Evolutionary conservation across 1,140 invertebrate genomes (phyloP).

Genomic region (Riptortus pedestris): DNA sequence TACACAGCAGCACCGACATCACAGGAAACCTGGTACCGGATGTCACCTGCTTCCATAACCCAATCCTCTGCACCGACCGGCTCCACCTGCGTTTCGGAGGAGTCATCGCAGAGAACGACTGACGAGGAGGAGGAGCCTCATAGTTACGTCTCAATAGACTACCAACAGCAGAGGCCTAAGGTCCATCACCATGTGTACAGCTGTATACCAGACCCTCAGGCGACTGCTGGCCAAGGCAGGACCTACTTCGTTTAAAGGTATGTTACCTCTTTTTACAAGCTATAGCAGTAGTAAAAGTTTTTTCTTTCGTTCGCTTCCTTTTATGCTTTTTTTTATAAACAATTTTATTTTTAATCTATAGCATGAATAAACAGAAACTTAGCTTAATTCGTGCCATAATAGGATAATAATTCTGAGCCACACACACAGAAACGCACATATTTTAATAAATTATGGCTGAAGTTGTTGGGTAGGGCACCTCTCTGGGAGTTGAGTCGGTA

Average conservation of each 20-base stretch:
- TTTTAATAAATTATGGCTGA: background rate
- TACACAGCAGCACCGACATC: slow-evolving; percentile 48
- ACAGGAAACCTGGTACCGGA: slow-evolving; percentile 42
- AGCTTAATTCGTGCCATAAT: background rate
- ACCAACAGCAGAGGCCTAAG: slow-evolving; percentile 35
- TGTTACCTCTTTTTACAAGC: background rate
- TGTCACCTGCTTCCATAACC: slow-evolving; percentile 33
- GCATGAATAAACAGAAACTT: background rate
- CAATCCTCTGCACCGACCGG: slow-evolving; percentile 45
- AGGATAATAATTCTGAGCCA: no score
- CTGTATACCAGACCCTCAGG: slow-evolving; percentile 43
- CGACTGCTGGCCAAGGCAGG: slow-evolving; percentile 34
- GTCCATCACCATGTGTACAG: slow-evolving; percentile 44
- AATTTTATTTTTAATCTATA: no score
- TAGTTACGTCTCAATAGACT: slow-evolving; percentile 36
- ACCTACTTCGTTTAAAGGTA: slow-evolving; percentile 34
- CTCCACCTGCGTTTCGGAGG: slow-evolving; percentile 52
- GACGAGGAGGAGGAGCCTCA: slow-evolving; percentile 47
- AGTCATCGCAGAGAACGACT: slow-evolving; percentile 46
- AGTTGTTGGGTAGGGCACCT: background rate
- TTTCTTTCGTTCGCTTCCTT: background rate
- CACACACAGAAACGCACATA: background rate
- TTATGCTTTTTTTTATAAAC: no score
- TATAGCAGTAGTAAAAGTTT: no score
- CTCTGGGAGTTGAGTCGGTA: background rate